Base-by-base conservation (phyloP, 2,797 vertebrate species). In the Lagocephalus sceleratus region DNA sequence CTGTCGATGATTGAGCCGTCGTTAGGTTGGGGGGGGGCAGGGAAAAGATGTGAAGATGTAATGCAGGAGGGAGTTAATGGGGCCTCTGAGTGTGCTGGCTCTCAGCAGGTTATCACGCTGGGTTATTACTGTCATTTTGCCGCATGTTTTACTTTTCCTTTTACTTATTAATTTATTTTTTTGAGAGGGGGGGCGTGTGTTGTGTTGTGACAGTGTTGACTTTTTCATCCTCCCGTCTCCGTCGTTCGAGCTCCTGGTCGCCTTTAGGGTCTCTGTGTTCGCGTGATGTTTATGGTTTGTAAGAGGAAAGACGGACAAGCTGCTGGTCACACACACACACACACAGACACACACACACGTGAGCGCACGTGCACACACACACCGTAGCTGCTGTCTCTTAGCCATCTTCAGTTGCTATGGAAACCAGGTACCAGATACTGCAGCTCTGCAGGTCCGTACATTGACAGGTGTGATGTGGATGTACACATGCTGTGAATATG, bases 381-480 rank as follows among this genome's bases (percentile, higher is more conserved):
- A 35, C 3, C 3, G 32, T 35, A 35, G 5, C 32, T 35, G 40
- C 40, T 19, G 40, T n/a, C 16, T 19, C 57, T 52, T 47, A 72
- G 62, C 49, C 61, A 48, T 60, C 45, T 44, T 22, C 6, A 16
- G 83, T 88, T 82, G 51, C 78, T 54, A 83, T 83, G 71, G 78
- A 51, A 79, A 87, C 80, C 75, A 84, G 68, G 68, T 48, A 19
- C 9, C 55, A 61, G 48, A 47, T 39, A 17, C 57, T 54, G 54
- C 22, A 66, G 59, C 52, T 15, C 9, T 63, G 40, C 7, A 19
- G 29, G 40, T 53, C 44, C 51, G 39, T 23, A 62, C 26, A 21
- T 15, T 54, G 12, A 32, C n/a, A n/a, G 19, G 56, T 44, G 15
- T 47, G 19, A n/a, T 5, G 20, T 29, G 25, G 2, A 63, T 55